Evolutionary conservation across 1,140 invertebrate species (phyloP).

Genomic region (Orchesella cincta): DNA sequence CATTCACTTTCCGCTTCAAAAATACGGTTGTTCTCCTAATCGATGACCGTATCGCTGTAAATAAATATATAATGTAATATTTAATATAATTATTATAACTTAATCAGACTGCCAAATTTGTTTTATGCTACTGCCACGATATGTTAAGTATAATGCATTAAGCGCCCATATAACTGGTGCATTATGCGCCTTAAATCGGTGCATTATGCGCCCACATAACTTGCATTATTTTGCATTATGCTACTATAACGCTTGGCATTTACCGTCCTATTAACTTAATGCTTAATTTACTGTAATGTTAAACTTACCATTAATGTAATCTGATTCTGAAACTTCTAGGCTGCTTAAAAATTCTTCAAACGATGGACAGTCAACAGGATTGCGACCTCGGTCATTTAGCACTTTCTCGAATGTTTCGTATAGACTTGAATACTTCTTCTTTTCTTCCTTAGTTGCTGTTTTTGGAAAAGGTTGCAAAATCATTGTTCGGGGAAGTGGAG

Average conservation of each 20-base stretch:
- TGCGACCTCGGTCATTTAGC: conserved; percentile 1
- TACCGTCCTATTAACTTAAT: not conserved
- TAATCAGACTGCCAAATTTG: not conserved
- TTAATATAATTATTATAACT: not conserved
- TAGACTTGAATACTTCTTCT: not conserved
- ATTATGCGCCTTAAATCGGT: too few species aligned
- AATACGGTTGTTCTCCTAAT: conserved; percentile 35
- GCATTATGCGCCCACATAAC: too few species aligned
- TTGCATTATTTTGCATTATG: not conserved
- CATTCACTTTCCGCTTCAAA: conserved; percentile 43
- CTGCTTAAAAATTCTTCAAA: not conserved
- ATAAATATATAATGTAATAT: not conserved
- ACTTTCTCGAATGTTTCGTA: conserved; percentile 2
- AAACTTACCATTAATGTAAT: not conserved
- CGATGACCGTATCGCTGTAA: not conserved
- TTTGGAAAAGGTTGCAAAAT: conserved; percentile 21
- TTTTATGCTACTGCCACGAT: not conserved
- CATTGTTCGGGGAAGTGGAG: conserved; percentile 29
- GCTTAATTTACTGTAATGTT: not conserved
- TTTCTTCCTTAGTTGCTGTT: not conserved
- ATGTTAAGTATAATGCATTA: not conserved
- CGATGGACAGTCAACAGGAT: not conserved
- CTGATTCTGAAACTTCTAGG: not conserved
- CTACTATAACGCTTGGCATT: not conserved
- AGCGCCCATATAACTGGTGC: too few species aligned